Evolutionary conservation across 2,113 vertebrate genomes (phyloP).

Genomic region (Hepsetus odoe): DNA sequence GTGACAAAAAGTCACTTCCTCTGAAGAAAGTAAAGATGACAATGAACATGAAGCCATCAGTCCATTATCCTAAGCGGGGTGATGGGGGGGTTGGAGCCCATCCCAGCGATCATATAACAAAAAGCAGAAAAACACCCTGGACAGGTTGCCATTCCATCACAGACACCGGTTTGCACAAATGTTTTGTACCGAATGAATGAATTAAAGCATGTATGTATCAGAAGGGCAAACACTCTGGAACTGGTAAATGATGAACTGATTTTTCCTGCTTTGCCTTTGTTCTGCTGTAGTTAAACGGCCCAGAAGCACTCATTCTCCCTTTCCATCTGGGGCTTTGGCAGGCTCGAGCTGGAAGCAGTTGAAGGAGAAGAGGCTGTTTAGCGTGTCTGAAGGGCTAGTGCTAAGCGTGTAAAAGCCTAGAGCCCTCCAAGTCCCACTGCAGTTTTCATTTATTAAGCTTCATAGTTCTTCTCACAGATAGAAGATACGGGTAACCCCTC

Average conservation of each 20-base stretch:
- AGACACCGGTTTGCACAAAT: no score
- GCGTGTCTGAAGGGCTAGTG: not conserved
- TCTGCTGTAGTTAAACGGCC: not conserved
- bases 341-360: not conserved
- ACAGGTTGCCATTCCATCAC: no score
- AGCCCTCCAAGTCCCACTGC: slow-evolving; percentile 3
- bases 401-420: not conserved
- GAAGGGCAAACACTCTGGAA: not conserved
- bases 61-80: no score
- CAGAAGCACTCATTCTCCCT: not conserved
- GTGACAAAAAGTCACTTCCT: no score
- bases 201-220: not conserved
- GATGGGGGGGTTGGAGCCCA: no score
- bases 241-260: not conserved
- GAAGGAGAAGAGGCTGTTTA: not conserved
- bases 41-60: no score
- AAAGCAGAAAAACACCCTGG: no score
- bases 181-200: no score
- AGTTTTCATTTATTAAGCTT: not conserved
- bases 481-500: not conserved
- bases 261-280: not conserved
- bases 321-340: not conserved
- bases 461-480: slow-evolving; percentile 16
- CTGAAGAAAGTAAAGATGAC: no score
- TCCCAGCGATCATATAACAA: no score